phyloP scores from a whole-genome alignment of 35 echinoderm and acorn worm species.

The Patiria miniata region DNA sequence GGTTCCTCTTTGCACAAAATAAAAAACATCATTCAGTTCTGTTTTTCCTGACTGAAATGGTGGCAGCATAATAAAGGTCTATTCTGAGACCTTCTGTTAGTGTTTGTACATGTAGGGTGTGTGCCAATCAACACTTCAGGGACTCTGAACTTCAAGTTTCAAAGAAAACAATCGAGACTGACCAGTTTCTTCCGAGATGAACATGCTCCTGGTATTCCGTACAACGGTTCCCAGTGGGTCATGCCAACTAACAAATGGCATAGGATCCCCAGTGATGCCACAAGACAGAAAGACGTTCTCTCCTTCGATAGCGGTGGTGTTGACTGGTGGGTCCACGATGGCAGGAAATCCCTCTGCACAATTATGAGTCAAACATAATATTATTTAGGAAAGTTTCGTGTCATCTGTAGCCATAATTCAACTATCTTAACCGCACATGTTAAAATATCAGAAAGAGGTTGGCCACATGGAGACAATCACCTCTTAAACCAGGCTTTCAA shows the following conservation, averaged over 20 bases:
- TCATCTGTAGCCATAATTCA: neutral
- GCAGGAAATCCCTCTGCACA: constrained; percentile 67
- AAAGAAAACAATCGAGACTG: neutral
- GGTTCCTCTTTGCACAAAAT: too few species aligned
- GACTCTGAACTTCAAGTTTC: too few species aligned
- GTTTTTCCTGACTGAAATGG: too few species aligned
- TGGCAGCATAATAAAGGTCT: too few species aligned
- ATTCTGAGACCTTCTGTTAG: too few species aligned
- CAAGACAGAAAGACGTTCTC: constrained; percentile 73
- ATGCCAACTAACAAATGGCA: constrained; percentile 65
- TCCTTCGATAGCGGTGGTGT: constrained; percentile 84
- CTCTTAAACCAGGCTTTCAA: neutral
- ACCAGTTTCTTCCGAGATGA: constrained; percentile 63
- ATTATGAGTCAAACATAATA: neutral
- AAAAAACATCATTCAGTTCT: too few species aligned
- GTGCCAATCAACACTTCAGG: too few species aligned
- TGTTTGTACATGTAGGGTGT: too few species aligned
- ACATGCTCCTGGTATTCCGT: constrained; percentile 36
- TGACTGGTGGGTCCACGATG: constrained; percentile 56
- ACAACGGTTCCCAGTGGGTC: constrained; percentile 46
- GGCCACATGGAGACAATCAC: neutral
- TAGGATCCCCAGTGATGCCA: constrained; percentile 52
- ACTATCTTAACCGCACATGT: neutral
- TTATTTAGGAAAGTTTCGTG: neutral
- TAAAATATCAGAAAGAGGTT: neutral